Percentiles rank a stretch among this genome's conserved stretches.
Conservation (phyloP, 2,888 invertebrate genomes). For the Liposcelis brunnea region DNA sequence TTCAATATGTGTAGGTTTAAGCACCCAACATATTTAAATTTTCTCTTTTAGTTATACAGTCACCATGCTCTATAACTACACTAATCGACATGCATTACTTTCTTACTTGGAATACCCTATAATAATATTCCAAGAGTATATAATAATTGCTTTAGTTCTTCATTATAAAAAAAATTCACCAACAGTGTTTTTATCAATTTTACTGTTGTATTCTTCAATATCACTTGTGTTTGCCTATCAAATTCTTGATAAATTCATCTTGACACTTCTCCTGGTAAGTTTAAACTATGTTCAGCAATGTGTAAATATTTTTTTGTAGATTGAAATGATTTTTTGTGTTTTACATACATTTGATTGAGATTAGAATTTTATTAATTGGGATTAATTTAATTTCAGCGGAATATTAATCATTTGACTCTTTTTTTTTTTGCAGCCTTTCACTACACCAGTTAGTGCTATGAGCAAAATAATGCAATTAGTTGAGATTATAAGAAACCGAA, state of each 20-base stretch:
- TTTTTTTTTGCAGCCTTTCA: slow-evolving; percentile 40
- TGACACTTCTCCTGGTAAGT: slow-evolving; percentile 49
- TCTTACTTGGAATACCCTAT: slow-evolving; percentile 76
- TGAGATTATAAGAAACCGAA: slow-evolving; percentile 49
- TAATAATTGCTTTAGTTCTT: slow-evolving; percentile 52
- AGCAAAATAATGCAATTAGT: slow-evolving; percentile 64
- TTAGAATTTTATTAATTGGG: too few species aligned
- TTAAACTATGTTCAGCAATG: slow-evolving; percentile 9
- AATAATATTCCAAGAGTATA: slow-evolving; percentile 54
- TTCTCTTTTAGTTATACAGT: slow-evolving; percentile 52
- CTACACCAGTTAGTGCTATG: slow-evolving; percentile 64
- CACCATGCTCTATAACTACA: slow-evolving; percentile 63
- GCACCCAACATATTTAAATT: too few species aligned
- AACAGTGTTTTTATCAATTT: slow-evolving; percentile 23
- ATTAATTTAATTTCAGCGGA: background rate
- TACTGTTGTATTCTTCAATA: slow-evolving; percentile 24
- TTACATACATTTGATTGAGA: background rate
- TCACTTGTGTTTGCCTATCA: slow-evolving; percentile 27
- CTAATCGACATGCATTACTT: slow-evolving; percentile 50
- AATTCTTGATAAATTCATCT: slow-evolving; percentile 28
- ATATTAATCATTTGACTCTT: background rate
- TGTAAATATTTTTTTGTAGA: too few species aligned
- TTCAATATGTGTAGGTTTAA: background rate
- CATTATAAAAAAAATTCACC: slow-evolving; percentile 44
- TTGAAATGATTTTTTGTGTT: too few species aligned